These are phyloP conservation scores for Gisinianus flammeolus DNA, from an alignment of 2,888 invertebrate genomes.

Conservation along the genomic window DNA sequence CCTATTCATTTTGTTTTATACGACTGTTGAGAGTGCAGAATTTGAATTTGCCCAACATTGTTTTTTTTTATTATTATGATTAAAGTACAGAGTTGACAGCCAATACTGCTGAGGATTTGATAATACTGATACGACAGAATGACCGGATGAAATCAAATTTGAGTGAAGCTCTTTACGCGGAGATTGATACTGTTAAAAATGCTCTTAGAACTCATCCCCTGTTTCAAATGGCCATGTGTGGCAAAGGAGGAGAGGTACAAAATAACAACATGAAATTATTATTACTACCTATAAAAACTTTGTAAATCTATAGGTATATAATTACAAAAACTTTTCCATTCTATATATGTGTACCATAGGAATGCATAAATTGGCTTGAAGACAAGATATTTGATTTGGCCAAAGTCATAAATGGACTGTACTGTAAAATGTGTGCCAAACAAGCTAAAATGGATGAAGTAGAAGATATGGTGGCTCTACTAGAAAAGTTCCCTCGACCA, in stretches of 20 bases:
- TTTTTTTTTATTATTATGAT: too few species aligned
- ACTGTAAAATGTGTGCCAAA: conserved; percentile 49
- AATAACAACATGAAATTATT: too few species aligned
- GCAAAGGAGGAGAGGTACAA: conserved; percentile 45
- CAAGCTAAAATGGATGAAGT: conserved; percentile 48
- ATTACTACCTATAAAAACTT: too few species aligned
- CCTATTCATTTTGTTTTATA: too few species aligned
- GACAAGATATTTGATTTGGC: conserved; percentile 56
- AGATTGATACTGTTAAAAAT: conserved; percentile 51
- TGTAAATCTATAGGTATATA: too few species aligned
- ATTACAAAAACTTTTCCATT: background rate
- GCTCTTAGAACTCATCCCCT: conserved; percentile 52
- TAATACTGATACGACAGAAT: conserved; percentile 14
- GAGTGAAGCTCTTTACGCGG: conserved; percentile 51
- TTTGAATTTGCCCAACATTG: too few species aligned
- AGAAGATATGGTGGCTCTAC: conserved; percentile 49
- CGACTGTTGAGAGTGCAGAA: too few species aligned
- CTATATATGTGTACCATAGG: conserved; percentile 3
- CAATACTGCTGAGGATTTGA: conserved; percentile 23
- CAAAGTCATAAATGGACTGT: conserved; percentile 47
- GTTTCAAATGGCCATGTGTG: conserved; percentile 53
- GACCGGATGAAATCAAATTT: conserved; percentile 37
- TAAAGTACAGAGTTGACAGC: conserved; percentile 16
- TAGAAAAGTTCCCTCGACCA: conserved; percentile 35
- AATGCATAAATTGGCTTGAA: conserved; percentile 52